Conservation (phyloP, 1,140 invertebrate genomes). For the Cardiocondyla obscurior region DNA sequence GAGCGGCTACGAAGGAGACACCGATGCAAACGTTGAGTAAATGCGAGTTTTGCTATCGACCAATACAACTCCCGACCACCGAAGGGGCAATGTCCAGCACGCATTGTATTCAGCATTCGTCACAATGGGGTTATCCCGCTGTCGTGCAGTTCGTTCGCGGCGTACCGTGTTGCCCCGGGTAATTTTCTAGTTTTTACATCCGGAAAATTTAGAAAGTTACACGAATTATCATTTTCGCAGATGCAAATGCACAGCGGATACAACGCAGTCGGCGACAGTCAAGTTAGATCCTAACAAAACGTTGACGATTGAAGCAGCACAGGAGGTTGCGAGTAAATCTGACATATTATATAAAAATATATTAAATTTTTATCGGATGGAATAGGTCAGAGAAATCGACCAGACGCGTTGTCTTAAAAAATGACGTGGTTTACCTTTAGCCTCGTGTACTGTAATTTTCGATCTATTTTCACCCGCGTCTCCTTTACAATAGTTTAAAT, state of each 20-base stretch:
- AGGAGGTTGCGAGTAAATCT: constrained; percentile 57
- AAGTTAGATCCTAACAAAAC: constrained; percentile 6
- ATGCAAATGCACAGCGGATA: constrained; percentile 43
- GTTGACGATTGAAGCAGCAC: constrained; percentile 62
- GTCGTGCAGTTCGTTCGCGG: constrained; percentile 68
- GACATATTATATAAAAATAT: background rate
- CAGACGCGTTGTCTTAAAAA: background rate
- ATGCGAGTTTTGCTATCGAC: constrained; percentile 66
- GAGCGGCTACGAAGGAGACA: constrained; percentile 67
- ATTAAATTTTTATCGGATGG: background rate
- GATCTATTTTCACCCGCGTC: background rate
- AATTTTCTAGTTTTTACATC: background rate
- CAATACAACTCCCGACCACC: background rate
- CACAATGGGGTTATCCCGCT: constrained; percentile 53
- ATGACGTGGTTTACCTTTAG: background rate
- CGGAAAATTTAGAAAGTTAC: background rate
- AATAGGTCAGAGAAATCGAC: background rate
- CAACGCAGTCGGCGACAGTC: background rate
- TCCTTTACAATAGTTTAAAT: background rate
- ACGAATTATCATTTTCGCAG: background rate
- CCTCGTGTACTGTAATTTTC: background rate
- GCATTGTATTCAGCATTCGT: background rate
- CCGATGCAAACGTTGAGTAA: constrained; percentile 72
- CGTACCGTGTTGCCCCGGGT: constrained; percentile 52
- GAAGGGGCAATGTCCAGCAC: background rate